Evolutionary conservation across 2,888 invertebrate genomes (phyloP).

Genomic region (Aplocera efformata): DNA sequence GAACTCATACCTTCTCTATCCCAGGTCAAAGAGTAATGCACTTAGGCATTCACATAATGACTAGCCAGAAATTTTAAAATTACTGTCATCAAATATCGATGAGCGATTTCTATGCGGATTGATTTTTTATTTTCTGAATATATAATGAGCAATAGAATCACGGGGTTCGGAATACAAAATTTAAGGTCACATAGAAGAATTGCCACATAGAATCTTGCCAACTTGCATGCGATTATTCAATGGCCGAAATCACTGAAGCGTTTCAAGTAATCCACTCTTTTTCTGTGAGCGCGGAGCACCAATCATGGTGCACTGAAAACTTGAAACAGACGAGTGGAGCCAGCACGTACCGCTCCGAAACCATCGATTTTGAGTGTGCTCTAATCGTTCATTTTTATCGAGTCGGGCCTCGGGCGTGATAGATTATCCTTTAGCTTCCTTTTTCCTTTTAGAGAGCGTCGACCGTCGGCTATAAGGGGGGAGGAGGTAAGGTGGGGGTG

Average conservation of each 20-base stretch:
- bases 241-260: slow-evolving; percentile 3
- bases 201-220: slow-evolving; percentile 8
- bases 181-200: slow-evolving; percentile 7
- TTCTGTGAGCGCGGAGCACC: slow-evolving; percentile 14
- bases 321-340: slow-evolving; percentile 30
- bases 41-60: slow-evolving; percentile 27
- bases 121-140: slow-evolving; percentile 2
- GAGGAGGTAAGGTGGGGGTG: slow-evolving; percentile 46
- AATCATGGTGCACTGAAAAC: slow-evolving; percentile 28
- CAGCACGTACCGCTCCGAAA: slow-evolving; percentile 48
- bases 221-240: slow-evolving; percentile 8
- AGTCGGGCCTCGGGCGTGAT: slow-evolving; percentile 74
- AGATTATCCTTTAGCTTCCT: slow-evolving; percentile 78
- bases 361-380: slow-evolving; percentile 63
- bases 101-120: slow-evolving; percentile 1
- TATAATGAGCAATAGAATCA: slow-evolving; percentile 1
- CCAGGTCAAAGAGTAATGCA: slow-evolving; percentile 59
- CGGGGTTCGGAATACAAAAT: slow-evolving; percentile 1
- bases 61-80: slow-evolving; percentile 16
- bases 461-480: slow-evolving; percentile 69
- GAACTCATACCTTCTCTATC: slow-evolving; percentile 53
- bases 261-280: slow-evolving; percentile 8
- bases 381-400: slow-evolving; percentile 79
- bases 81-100: slow-evolving; percentile 11
- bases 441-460: slow-evolving; percentile 78